Evolutionary conservation across 2,113 vertebrate genomes (phyloP), one percentile per base, ranked within the genome.

Genomic region (Epinephelus cyanopodus): DNA sequence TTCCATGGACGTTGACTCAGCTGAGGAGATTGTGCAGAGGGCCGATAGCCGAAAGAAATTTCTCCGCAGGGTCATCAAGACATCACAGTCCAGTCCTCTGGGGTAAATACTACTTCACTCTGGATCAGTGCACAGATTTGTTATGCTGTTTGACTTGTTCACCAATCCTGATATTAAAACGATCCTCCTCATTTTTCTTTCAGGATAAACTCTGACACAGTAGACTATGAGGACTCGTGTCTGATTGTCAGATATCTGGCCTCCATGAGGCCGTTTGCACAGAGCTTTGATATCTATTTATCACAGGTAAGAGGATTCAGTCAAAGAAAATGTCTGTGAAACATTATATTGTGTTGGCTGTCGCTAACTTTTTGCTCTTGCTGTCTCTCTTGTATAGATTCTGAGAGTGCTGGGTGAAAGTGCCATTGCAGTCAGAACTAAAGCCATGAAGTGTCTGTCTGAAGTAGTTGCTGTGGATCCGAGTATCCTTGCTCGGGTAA

Each of bases 261-360:
- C 97, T 99, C 98, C 92, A 99, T 99, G 98, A 99, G 98, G 97
- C 98, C 98, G 7, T 99, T 99, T 95, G 96, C 97, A 93, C 98
- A 99, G 96, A 99, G 97, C 95, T 99, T 99, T 94, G 98, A 99
- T 96, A 98, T 99, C 97, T 99, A 99, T 97, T 97, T 99, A 95
- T 99, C 98, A 92, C 98, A 99, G 97, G 98, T 99, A 95, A 95
- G 90, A 74, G n/a, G 23, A 76, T 66, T 65, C 0, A 47, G 67
- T 57, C 12, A 5, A 6, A 50, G 14, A 52, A 17, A 56, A 81
- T 4, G 13, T 42, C 13, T 29, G 23, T 23, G 15, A 29, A 17
- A 37, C 2, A 9, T 57, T 33, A 4, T 52, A 10, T 69, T 23
- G 3, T 15, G 14, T 68, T 69, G 14, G 12, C 8, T 48, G 33